Evolutionary conservation across 2,113 vertebrate genomes (phyloP).

Genomic region (Heterochromis multidens): DNA sequence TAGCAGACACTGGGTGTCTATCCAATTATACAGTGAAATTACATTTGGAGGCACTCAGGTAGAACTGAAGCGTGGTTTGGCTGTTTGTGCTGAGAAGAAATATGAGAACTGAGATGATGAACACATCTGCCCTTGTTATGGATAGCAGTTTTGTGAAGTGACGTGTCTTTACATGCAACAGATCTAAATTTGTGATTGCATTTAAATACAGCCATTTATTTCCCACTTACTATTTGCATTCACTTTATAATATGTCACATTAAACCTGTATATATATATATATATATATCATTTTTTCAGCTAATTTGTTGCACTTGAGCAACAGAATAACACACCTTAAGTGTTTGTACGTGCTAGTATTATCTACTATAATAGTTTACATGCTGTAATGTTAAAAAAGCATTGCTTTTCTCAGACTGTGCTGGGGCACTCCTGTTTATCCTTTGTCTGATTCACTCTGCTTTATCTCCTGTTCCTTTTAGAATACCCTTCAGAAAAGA

Average conservation of each 20-base stretch:
- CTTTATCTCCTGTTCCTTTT: neutral
- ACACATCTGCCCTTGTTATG: constrained; percentile 52
- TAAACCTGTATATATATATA: neutral
- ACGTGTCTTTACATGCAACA: neutral
- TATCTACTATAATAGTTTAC: neutral
- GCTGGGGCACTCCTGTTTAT: neutral
- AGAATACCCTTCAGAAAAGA: neutral
- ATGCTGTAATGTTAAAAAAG: neutral
- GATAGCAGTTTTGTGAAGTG: neutral
- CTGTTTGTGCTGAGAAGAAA: constrained; percentile 25
- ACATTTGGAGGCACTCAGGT: constrained; percentile 70
- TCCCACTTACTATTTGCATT: neutral
- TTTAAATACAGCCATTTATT: neutral
- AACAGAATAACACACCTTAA: too few species aligned
- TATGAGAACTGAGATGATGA: constrained; percentile 51
- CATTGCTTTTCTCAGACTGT: neutral
- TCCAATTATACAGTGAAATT: constrained; percentile 72
- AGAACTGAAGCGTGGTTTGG: constrained; percentile 55
- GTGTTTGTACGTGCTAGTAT: neutral
- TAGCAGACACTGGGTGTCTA: constrained; percentile 61
- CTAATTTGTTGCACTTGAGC: neutral
- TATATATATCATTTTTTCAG: neutral
- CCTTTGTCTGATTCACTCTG: too few species aligned
- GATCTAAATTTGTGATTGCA: neutral
- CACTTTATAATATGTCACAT: neutral